Evolutionary conservation across 2,888 invertebrate species (phyloP).

Genomic region (Nemotelus pantherinus): DNA sequence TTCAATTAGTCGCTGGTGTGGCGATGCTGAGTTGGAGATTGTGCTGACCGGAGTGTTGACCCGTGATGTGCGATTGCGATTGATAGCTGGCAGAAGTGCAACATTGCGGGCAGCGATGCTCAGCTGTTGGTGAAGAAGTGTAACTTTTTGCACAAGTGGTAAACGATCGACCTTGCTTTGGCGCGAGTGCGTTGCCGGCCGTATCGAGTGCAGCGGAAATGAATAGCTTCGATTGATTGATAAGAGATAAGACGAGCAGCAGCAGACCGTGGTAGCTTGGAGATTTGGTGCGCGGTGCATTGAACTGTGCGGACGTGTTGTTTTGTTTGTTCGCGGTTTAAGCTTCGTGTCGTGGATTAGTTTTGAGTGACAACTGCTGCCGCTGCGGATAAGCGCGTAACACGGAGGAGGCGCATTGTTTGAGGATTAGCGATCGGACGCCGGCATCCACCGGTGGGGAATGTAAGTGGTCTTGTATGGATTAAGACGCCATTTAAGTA

Average conservation of each 20-base stretch:
- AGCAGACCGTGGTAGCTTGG: not conserved
- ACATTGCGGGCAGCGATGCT: not conserved
- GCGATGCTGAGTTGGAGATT: not conserved
- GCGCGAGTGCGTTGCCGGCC: not conserved
- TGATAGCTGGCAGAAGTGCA: not conserved
- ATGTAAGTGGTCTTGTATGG: conserved; percentile 15
- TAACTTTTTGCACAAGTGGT: not conserved
- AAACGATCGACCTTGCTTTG: conserved; percentile 17
- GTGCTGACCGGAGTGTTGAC: conserved; percentile 5
- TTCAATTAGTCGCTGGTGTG: not conserved
- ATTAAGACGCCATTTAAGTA: conserved; percentile 17
- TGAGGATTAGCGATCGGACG: conserved; percentile 19
- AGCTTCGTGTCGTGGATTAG: conserved; percentile 14
- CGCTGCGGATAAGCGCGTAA: conserved; percentile 21
- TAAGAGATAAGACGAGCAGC: not conserved
- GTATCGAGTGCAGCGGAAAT: not conserved
- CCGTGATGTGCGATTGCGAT: not conserved
- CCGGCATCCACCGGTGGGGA: conserved; percentile 5
- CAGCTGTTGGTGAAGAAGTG: not conserved
- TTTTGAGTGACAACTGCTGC: conserved; percentile 33
- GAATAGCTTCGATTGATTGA: not conserved
- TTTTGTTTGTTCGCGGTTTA: conserved; percentile 7
- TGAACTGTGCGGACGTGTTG: conserved; percentile 25
- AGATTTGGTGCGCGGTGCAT: conserved; percentile 3
- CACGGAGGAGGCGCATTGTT: conserved; percentile 11